These are phyloP conservation scores for Acanthochromis polyacanthus DNA, from an alignment of 2,113 vertebrate species.

Conservation along the genomic window DNA sequence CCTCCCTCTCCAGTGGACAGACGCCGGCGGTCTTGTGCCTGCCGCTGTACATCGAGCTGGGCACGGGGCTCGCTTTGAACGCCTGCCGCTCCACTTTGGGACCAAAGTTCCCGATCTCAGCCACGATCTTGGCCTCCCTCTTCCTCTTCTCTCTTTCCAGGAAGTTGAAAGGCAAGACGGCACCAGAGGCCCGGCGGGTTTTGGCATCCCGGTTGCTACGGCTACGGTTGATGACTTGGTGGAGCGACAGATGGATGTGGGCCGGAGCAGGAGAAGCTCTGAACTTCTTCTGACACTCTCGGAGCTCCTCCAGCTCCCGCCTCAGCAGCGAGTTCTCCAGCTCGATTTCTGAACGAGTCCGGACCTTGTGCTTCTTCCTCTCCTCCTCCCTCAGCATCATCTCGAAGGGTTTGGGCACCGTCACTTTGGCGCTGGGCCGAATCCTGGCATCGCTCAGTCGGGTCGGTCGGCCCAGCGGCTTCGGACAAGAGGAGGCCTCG, in stretches of 20 bases:
- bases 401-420: conserved; percentile 92
- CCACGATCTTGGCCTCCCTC: conserved; percentile 83
- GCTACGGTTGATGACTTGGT: conserved; percentile 82
- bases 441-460: conserved; percentile 26
- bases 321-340: conserved; percentile 83
- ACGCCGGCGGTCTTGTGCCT: background rate
- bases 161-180: conserved; percentile 89
- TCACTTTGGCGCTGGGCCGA: conserved; percentile 84
- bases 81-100: conserved; percentile 72
- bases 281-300: conserved; percentile 91
- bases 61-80: conserved; percentile 91
- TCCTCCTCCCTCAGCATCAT: conserved; percentile 94
- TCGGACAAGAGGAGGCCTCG: conserved; percentile 4
- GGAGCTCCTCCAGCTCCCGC: conserved; percentile 89
- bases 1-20: conserved; percentile 53
- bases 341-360: conserved; percentile 87
- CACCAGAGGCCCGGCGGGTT: conserved; percentile 66
- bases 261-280: conserved; percentile 90
- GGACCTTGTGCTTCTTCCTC: conserved; percentile 84
- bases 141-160: conserved; percentile 89
- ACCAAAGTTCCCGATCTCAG: conserved; percentile 79
- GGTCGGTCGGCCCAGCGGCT: background rate
- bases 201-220: conserved; percentile 57
- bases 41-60: conserved; percentile 83
- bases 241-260: conserved; percentile 85